A percentile compares a stretch with the other conserved stretches of the same genome.
phyloP scores from a whole-genome alignment of 2,888 invertebrate species.

The Eupithecia pulchellata region DNA sequence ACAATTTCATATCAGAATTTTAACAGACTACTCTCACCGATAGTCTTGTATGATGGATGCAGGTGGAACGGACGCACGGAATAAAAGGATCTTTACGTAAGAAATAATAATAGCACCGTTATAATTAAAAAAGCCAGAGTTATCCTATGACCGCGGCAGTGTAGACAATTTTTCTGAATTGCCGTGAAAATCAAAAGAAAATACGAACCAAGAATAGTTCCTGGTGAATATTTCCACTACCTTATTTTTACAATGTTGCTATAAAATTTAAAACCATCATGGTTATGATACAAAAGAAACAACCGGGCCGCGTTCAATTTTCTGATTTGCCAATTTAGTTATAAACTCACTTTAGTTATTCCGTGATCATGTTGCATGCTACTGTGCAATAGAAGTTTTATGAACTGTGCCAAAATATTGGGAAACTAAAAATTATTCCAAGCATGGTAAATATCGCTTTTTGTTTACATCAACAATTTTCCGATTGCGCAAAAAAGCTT shows the following conservation, averaged over 20 bases:
- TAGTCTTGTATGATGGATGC: not conserved
- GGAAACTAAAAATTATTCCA: too few relatives aligned
- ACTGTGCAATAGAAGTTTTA: too few relatives aligned
- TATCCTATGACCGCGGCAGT: not conserved
- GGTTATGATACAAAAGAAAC: too few relatives aligned
- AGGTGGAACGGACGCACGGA: not conserved
- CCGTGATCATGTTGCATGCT: too few relatives aligned
- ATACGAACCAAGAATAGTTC: not conserved
- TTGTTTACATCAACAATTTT: too few relatives aligned
- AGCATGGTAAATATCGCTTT: too few relatives aligned
- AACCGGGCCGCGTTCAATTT: too few relatives aligned
- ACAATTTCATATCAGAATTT: conserved; percentile 6
- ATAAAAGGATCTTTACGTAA: not conserved
- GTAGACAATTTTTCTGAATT: not conserved
- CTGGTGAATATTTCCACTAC: not conserved
- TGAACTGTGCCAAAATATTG: too few relatives aligned
- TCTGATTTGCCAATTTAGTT: too few relatives aligned
- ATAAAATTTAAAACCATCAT: too few relatives aligned
- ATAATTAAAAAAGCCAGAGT: not conserved
- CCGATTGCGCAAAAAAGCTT: too few relatives aligned
- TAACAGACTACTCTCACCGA: not conserved
- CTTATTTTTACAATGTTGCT: not conserved
- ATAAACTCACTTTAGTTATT: too few relatives aligned
- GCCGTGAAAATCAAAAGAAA: not conserved
- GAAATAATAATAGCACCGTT: not conserved